A percentile compares a stretch with the other conserved stretches of the same genome.
Evolutionary conservation across 1,140 invertebrate species (phyloP).

Genomic region (Colletes gigas): DNA sequence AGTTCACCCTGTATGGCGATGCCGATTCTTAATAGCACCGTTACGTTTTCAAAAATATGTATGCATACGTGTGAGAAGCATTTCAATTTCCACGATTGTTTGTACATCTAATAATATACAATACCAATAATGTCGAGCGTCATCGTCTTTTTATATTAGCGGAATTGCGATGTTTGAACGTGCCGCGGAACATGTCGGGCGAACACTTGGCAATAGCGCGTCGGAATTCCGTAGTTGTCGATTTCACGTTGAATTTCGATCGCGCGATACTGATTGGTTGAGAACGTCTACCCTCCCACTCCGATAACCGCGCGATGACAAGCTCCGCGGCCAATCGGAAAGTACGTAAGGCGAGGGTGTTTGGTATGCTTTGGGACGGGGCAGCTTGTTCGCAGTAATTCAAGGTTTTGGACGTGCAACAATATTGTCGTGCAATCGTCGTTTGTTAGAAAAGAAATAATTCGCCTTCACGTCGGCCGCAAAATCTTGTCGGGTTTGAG

Average conservation of each 20-base stretch:
- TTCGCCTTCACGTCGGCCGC: not conserved
- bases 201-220: conserved; percentile 14
- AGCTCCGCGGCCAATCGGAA: conserved; percentile 23
- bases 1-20: not conserved
- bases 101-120: not conserved
- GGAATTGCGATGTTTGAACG: conserved; percentile 7
- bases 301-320: conserved; percentile 26
- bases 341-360: conserved; percentile 29
- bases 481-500: conserved; percentile 7
- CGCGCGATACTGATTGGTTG: conserved; percentile 28
- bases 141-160: not conserved
- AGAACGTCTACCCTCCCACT: conserved; percentile 28
- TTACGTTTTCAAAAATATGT: not conserved
- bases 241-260: conserved; percentile 4
- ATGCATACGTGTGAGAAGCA: not conserved
- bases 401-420: conserved; percentile 50
- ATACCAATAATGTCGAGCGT: not conserved
- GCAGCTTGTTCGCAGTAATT: conserved; percentile 47
- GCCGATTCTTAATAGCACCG: not conserved
- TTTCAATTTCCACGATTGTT: not conserved
- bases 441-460: conserved; percentile 21
- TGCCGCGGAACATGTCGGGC: conserved; percentile 1
- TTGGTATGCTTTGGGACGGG: conserved; percentile 44
- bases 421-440: conserved; percentile 47
- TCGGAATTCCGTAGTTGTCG: conserved; percentile 20